Conservation (phyloP, 2,797 vertebrate genomes). For the Manis crassicaudata region DNA sequence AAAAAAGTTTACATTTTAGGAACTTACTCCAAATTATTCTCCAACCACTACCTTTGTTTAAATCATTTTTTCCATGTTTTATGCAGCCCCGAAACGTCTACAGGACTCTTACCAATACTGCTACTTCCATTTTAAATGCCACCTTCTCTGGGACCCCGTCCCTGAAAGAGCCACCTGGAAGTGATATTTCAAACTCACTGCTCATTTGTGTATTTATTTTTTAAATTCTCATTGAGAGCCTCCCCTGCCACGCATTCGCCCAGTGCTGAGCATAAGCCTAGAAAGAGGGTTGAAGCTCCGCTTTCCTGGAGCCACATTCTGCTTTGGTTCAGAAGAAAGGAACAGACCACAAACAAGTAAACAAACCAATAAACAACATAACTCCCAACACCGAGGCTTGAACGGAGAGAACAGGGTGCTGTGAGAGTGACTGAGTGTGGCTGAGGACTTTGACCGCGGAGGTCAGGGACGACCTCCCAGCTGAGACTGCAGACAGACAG, state of each 20-base stretch:
- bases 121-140: neutral
- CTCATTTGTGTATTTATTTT: neutral
- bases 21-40: constrained; percentile 33
- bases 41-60: neutral
- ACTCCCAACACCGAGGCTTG: neutral
- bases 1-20: neutral
- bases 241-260: neutral
- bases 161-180: neutral
- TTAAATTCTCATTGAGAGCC: neutral
- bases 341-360: neutral
- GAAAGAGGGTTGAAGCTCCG: neutral
- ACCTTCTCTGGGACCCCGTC: neutral
- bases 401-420: neutral
- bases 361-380: neutral
- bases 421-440: neutral
- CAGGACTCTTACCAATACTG: neutral
- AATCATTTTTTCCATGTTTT: neutral
- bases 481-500: neutral
- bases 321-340: neutral
- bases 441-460: neutral
- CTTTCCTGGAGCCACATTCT: neutral
- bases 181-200: neutral
- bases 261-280: neutral
- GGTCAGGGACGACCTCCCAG: neutral
- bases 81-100: neutral